These are phyloP conservation scores for Melipona quadrifasciata DNA, from an alignment of 1,140 invertebrate genomes.

Conservation along the genomic window DNA sequence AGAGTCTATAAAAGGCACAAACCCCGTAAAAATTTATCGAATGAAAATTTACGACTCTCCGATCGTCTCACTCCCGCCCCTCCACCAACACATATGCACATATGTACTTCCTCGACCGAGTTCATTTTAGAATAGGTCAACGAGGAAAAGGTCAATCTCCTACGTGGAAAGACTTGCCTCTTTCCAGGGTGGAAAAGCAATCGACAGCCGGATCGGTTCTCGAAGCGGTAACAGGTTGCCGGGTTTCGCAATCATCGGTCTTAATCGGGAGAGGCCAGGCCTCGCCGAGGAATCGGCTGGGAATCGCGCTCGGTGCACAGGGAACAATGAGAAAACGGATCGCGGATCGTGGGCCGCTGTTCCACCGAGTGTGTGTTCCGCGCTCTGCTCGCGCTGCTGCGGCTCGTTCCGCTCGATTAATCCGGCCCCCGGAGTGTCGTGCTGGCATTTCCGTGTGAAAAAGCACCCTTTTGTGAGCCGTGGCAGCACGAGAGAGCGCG, in stretches of 20 bases:
- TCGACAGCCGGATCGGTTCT: background rate
- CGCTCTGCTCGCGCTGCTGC: background rate
- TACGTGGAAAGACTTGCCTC: background rate
- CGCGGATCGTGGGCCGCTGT: constrained; percentile 41
- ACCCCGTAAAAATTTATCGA: background rate
- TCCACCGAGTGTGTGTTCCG: constrained; percentile 43
- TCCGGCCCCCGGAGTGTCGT: constrained; percentile 55
- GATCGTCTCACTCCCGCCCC: background rate
- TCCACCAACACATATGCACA: too few relatives aligned
- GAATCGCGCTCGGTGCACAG: constrained; percentile 12
- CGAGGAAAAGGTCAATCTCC: background rate
- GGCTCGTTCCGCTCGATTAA: constrained; percentile 66
- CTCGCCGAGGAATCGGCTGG: constrained; percentile 5
- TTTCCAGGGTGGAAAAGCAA: background rate
- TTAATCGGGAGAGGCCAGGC: constrained; percentile 10
- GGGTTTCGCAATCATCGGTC: constrained; percentile 25
- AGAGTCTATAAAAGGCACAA: background rate
- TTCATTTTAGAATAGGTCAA: background rate
- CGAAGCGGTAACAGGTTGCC: constrained; percentile 35
- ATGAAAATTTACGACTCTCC: background rate
- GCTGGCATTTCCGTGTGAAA: constrained; percentile 64
- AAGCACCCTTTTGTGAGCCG: constrained; percentile 57
- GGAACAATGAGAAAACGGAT: constrained; percentile 49
- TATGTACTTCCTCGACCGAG: background rate
- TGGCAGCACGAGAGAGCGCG: constrained; percentile 10